Evolutionary conservation across 2,113 vertebrate species (phyloP).

Genomic region (Dicerorhinus sumatrensis): DNA sequence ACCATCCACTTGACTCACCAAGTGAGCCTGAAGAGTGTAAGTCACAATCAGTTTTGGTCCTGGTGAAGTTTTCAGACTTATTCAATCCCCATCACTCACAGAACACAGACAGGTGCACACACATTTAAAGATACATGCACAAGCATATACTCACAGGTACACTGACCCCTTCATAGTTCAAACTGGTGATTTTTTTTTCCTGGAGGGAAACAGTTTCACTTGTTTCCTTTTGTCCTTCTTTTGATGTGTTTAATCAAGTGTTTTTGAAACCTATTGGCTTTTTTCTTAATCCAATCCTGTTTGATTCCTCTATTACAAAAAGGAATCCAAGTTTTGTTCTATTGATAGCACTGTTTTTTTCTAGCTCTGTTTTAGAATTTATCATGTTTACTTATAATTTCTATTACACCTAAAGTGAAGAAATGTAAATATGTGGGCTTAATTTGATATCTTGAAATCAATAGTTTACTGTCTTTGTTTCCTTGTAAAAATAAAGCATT

Average conservation of each 20-base stretch:
- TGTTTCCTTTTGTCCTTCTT: background rate
- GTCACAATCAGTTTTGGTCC: background rate
- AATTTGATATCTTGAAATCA: background rate
- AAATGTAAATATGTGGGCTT: background rate
- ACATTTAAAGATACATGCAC: background rate
- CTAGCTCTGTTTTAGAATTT: background rate
- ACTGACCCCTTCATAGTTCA: background rate
- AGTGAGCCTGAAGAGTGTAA: background rate
- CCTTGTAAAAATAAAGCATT: background rate
- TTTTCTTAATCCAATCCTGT: background rate
- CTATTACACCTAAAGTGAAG: background rate
- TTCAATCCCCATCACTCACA: background rate
- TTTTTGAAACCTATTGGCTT: background rate
- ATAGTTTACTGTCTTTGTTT: background rate
- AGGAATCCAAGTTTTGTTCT: background rate
- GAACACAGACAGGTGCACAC: background rate
- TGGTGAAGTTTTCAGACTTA: background rate
- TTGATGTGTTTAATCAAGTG: background rate
- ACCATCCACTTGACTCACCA: background rate
- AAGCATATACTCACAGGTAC: background rate
- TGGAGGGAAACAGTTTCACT: rapidly evolving
- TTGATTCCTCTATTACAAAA: background rate
- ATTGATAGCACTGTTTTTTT: background rate
- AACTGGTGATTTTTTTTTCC: background rate
- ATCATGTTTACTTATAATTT: background rate